A percentile compares a stretch with the other conserved stretches of the same genome.
Evolutionary conservation across 2,797 vertebrate species (phyloP).

Genomic region (Anableps anableps): DNA sequence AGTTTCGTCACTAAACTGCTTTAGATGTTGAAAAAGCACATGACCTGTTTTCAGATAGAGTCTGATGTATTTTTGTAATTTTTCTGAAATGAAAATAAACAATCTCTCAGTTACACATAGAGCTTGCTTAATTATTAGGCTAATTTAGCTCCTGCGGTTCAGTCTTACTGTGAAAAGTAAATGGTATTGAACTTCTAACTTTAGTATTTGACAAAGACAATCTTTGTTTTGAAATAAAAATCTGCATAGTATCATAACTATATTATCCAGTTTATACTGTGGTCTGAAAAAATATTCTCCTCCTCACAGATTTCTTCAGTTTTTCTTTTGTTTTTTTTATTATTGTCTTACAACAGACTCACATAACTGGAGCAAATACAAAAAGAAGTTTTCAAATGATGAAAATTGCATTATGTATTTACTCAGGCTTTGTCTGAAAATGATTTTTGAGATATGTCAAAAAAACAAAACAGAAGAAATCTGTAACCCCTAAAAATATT

Average conservation of each 20-base stretch:
- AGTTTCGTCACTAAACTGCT: background rate
- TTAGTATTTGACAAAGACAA: background rate
- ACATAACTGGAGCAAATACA: background rate
- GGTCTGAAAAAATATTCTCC: background rate
- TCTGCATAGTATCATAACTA: background rate
- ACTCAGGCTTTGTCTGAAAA: background rate
- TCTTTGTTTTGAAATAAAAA: background rate
- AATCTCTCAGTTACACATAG: background rate
- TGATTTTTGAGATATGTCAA: background rate
- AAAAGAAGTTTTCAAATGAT: background rate
- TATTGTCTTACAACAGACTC: background rate
- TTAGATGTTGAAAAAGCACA: background rate
- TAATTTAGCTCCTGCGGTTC: background rate
- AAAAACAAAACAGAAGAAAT: background rate
- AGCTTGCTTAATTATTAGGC: background rate
- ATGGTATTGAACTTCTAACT: background rate
- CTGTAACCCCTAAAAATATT: background rate
- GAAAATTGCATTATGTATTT: background rate
- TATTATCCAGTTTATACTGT: background rate
- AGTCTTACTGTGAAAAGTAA: background rate
- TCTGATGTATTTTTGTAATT: conserved; percentile 6
- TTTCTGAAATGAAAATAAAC: conserved; percentile 17
- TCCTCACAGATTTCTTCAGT: background rate
- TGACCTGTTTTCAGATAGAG: background rate
- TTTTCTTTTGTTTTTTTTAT: background rate